These are phyloP conservation scores for Mico argentatus DNA, from an alignment of 2,797 vertebrate species.

Conservation along the genomic window DNA sequence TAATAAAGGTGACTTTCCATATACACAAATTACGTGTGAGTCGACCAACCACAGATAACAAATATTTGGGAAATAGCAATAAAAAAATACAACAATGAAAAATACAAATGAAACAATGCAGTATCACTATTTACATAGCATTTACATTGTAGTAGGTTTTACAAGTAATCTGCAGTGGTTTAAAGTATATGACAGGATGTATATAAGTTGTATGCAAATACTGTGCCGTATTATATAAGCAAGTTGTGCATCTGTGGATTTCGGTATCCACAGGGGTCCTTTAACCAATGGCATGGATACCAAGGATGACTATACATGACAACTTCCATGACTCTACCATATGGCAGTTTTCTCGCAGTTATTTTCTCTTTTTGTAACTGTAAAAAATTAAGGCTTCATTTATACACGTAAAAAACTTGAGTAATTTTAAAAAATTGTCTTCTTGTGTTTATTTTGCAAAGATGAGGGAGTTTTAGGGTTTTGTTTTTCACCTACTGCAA, in stretches of 20 bases:
- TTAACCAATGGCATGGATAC: not conserved
- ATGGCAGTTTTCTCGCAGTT: not conserved
- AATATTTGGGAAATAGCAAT: not conserved
- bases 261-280: not conserved
- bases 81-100: not conserved
- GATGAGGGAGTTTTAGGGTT: slow-evolving; percentile 48
- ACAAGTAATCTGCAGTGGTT: not conserved
- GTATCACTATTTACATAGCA: not conserved
- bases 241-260: not conserved
- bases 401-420: not conserved
- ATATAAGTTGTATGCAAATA: not conserved
- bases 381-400: slow-evolving; percentile 16
- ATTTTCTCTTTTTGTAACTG: not conserved
- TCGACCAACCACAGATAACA: not conserved
- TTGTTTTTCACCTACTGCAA: slow-evolving; percentile 24
- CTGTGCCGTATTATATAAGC: not conserved
- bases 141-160: not conserved
- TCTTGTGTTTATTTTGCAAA: slow-evolving; percentile 25
- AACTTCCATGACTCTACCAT: not conserved
- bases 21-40: not conserved
- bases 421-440: not conserved
- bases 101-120: not conserved
- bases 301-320: not conserved
- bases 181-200: not conserved
- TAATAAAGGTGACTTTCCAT: not conserved